phyloP scores from a whole-genome alignment of 2,888 invertebrate species.

The Heteropelma amictum region DNA sequence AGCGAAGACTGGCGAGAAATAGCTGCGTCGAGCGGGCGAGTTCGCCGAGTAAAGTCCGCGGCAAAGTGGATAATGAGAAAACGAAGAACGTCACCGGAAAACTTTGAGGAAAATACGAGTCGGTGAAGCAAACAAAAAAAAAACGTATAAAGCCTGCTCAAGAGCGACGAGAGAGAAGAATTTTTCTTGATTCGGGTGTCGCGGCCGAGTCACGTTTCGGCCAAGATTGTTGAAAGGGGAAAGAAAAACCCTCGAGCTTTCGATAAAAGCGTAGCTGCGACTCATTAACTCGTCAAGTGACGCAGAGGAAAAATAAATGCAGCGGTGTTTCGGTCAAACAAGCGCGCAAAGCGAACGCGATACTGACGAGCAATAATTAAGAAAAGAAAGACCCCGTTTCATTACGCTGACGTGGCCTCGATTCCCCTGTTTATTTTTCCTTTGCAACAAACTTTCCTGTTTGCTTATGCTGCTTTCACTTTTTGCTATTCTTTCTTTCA shows the following conservation, averaged over 20 bases:
- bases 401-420: not conserved
- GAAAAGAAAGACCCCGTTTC: not conserved
- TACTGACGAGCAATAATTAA: not conserved
- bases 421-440: not conserved
- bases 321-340: not conserved
- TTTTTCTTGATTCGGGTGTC: constrained; percentile 6
- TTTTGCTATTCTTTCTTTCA: too few relatives aligned
- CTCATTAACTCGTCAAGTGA: constrained; percentile 6
- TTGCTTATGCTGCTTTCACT: not conserved
- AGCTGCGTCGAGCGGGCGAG: not conserved
- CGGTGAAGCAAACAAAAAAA: not conserved
- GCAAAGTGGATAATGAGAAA: constrained; percentile 23
- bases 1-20: not conserved
- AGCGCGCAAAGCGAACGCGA: not conserved
- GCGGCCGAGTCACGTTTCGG: constrained; percentile 11
- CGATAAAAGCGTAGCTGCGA: not conserved
- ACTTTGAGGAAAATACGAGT: not conserved
- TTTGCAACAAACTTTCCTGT: not conserved
- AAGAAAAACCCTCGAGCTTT: constrained; percentile 14
- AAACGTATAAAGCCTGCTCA: not conserved
- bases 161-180: not conserved
- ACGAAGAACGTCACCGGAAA: not conserved
- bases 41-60: not conserved
- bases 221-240: not conserved
- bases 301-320: not conserved